Percentiles rank a stretch among this genome's conserved stretches.
phyloP scores from a whole-genome alignment of 2,888 invertebrate genomes.

The Metellina segmentata region DNA sequence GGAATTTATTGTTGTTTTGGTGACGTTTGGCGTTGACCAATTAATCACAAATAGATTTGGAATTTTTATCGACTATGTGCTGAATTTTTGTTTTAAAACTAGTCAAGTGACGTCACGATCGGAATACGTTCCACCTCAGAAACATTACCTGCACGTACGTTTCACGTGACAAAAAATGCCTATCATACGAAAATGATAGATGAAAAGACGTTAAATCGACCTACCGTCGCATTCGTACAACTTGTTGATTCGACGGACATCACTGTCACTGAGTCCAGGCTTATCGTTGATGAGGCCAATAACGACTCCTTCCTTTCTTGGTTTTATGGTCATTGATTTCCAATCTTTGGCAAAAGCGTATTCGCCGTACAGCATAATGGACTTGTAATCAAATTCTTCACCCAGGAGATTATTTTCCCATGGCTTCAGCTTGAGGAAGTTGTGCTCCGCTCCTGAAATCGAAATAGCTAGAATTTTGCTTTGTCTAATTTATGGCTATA shows the following conservation, averaged over 20 bases:
- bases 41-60: no score
- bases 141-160: no score
- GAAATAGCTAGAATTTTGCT: background rate
- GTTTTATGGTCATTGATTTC: constrained; percentile 75
- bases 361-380: constrained; percentile 82
- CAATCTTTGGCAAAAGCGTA: constrained; percentile 82
- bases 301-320: constrained; percentile 77
- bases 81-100: no score
- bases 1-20: no score
- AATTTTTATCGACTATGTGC: no score
- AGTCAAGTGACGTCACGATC: no score
- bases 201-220: background rate
- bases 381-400: constrained; percentile 81
- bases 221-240: constrained; percentile 80
- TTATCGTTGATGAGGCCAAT: constrained; percentile 78
- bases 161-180: no score
- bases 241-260: constrained; percentile 80
- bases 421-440: constrained; percentile 74
- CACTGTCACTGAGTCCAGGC: constrained; percentile 79
- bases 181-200: no score
- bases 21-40: no score
- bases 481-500: background rate
- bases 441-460: constrained; percentile 51
- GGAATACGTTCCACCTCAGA: no score
- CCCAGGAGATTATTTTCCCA: constrained; percentile 80